A percentile compares a stretch with the other conserved stretches of the same genome.
These are phyloP conservation scores for Sebastes taczanowskii DNA, from an alignment of 2,797 vertebrate genomes.

Conservation along the genomic window DNA sequence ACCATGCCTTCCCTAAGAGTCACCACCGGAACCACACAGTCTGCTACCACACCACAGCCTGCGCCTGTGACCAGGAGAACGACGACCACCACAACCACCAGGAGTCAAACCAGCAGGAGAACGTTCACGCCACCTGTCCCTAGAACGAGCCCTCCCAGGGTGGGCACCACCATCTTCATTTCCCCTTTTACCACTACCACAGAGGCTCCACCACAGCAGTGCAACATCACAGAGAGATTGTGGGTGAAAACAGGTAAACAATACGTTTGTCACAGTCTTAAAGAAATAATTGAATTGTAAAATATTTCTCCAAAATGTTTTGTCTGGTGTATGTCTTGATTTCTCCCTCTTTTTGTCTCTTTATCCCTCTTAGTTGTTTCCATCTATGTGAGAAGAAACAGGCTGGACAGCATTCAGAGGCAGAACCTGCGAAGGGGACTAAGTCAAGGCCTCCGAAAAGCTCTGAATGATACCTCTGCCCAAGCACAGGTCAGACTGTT, in stretches of 20 bases:
- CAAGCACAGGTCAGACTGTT: conserved; percentile 86
- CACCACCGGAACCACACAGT: conserved; percentile 65
- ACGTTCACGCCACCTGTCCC: conserved; percentile 81
- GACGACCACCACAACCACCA: conserved; percentile 77
- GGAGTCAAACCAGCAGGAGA: conserved; percentile 82
- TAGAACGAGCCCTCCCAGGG: conserved; percentile 76
- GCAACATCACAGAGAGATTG: conserved; percentile 90
- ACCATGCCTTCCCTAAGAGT: conserved; percentile 65
- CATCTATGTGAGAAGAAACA: conserved; percentile 89
- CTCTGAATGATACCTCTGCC: conserved; percentile 87
- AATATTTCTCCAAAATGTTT: conserved; percentile 3
- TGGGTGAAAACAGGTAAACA: conserved; percentile 93
- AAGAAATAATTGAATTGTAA: too few relatives aligned
- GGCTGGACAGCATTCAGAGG: conserved; percentile 87
- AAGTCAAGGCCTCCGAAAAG: conserved; percentile 89
- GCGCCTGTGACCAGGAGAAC: conserved; percentile 78
- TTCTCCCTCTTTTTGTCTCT: conserved; percentile 19
- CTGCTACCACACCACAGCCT: conserved; percentile 70
- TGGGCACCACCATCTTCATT: conserved; percentile 72
- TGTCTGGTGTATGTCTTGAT: conserved; percentile 5
- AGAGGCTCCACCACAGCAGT: conserved; percentile 85
- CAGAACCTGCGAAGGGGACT: conserved; percentile 90
- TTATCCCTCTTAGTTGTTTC: conserved; percentile 86
- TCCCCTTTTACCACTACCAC: conserved; percentile 85
- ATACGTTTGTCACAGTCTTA: not conserved